Evolutionary conservation across 2,113 vertebrate genomes (phyloP).

Genomic region (Sylvietta virens): DNA sequence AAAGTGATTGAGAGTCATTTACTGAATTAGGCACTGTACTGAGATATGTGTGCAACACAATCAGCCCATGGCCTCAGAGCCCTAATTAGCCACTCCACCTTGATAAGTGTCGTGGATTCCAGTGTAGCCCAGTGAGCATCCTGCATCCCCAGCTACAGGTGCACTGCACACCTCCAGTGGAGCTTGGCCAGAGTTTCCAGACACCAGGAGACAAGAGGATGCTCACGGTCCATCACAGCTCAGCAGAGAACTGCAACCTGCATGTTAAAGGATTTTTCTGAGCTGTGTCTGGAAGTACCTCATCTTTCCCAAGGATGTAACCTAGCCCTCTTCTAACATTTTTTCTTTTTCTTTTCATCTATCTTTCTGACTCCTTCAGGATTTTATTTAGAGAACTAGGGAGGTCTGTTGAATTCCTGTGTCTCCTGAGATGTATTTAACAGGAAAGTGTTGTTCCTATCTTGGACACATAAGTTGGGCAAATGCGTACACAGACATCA

Average conservation of each 20-base stretch:
- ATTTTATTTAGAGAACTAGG: not conserved
- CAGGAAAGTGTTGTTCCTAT: not conserved
- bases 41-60: constrained; percentile 7
- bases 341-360: not conserved
- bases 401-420: not conserved
- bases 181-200: not conserved
- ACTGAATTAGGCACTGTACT: not conserved
- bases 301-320: not conserved
- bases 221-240: not conserved
- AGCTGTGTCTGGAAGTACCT: not conserved
- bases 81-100: constrained; percentile 14
- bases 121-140: not conserved
- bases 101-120: not conserved
- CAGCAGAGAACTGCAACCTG: not conserved
- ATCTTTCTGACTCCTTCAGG: not conserved
- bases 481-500: constrained; percentile 27
- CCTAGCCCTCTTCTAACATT: not conserved
- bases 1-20: constrained; percentile 41
- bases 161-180: not conserved
- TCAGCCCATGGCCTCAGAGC: not conserved
- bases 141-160: not conserved
- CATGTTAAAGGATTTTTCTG: not conserved
- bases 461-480: not conserved
- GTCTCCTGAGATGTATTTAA: not conserved
- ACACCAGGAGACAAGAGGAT: not conserved